These are phyloP conservation scores for Caenorhabditis latens DNA, from an alignment of 1,140 invertebrate genomes.

Conservation along the genomic window DNA sequence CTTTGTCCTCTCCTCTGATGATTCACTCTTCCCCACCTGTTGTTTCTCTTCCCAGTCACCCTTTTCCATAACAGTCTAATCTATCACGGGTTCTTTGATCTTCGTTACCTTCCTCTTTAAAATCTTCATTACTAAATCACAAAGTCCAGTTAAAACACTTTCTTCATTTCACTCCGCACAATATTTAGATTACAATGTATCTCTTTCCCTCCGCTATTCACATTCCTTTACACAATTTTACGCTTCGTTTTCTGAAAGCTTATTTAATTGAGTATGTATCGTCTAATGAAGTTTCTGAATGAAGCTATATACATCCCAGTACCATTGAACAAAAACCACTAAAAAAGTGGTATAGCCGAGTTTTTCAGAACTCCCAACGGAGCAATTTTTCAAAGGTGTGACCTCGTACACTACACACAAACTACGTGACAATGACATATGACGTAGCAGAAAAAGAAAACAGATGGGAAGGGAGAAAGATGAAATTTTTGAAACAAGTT, in stretches of 20 bases:
- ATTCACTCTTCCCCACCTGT: not conserved
- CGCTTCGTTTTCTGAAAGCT: not conserved
- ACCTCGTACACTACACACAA: conserved; percentile 44
- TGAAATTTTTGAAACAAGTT: conserved; percentile 40
- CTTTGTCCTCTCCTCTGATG: not conserved
- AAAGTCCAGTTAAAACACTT: not conserved
- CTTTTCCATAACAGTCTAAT: conserved; percentile 33
- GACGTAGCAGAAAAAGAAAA: conserved; percentile 27
- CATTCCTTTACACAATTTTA: not conserved
- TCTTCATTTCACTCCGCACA: conserved; percentile 22
- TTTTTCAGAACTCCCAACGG: not conserved
- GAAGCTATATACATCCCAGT: not conserved
- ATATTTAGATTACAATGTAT: conserved; percentile 45
- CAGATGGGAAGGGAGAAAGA: conserved; percentile 30
- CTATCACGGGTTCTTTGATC: conserved; percentile 28
- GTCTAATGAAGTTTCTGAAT: not conserved
- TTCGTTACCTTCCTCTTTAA: conserved; percentile 9
- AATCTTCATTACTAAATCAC: not conserved
- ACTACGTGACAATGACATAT: conserved; percentile 45
- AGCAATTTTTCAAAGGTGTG: conserved; percentile 48
- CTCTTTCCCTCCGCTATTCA: not conserved
- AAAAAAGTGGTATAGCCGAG: not conserved
- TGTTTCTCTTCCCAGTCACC: conserved; percentile 1
- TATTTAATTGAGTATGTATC: not conserved
- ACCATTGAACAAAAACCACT: not conserved